Conservation (phyloP, 1,140 invertebrate genomes). For the Melipona quadrifasciata region DNA sequence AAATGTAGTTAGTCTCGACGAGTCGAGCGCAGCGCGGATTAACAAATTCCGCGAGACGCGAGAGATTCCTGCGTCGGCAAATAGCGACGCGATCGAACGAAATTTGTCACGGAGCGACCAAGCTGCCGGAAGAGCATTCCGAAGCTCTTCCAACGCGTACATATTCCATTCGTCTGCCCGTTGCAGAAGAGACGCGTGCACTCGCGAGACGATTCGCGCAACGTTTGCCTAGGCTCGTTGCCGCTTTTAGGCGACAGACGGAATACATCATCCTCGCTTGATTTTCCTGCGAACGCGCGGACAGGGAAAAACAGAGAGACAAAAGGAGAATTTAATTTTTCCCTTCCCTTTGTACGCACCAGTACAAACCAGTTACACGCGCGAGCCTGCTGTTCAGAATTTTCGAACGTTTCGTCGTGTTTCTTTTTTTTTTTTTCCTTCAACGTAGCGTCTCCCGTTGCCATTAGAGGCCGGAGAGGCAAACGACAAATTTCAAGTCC, state of each 20-base stretch:
- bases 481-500: constrained; percentile 6
- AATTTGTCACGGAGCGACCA: background rate
- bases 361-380: background rate
- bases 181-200: background rate
- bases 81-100: background rate
- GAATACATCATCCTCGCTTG: constrained; percentile 50
- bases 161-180: background rate
- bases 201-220: constrained; percentile 7
- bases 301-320: background rate
- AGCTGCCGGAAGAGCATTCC: too few relatives aligned
- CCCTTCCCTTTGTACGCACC: background rate
- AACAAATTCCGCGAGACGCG: background rate
- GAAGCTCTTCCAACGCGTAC: constrained; percentile 1
- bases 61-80: background rate
- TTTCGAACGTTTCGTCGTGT: background rate
- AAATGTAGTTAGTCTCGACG: too few relatives aligned
- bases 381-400: too few relatives aligned
- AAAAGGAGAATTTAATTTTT: background rate
- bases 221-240: background rate
- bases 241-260: background rate
- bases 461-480: background rate
- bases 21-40: background rate
- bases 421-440: background rate
- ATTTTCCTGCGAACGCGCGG: constrained; percentile 19
- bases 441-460: background rate